Conservation (phyloP, 1,140 invertebrate species). For the Ceratitis capitata region DNA sequence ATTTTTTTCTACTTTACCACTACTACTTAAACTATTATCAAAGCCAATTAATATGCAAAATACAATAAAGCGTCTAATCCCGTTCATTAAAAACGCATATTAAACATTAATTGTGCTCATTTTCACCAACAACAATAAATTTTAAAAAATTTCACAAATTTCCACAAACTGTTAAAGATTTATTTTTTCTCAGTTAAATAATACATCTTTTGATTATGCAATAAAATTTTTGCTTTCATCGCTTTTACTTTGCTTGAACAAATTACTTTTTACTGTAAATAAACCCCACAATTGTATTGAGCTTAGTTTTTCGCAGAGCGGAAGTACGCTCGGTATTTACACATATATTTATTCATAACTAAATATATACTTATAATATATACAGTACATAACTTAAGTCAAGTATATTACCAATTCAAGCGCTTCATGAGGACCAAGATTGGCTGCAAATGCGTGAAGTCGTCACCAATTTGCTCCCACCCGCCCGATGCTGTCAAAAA, state of each 20-base stretch:
- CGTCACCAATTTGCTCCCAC: background rate
- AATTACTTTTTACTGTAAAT: background rate
- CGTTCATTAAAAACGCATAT: no score
- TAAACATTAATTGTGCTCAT: background rate
- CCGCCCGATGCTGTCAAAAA: background rate
- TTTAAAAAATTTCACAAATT: background rate
- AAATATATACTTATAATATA: background rate
- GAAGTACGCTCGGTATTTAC: background rate
- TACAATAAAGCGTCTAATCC: no score
- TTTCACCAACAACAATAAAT: background rate
- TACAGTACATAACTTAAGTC: no score
- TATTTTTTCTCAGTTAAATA: background rate
- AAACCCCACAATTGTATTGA: background rate
- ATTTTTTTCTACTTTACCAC: no score
- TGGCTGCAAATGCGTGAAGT: background rate
- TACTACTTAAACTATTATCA: no score
- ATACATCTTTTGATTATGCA: constrained; percentile 1
- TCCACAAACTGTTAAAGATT: background rate
- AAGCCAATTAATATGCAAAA: no score
- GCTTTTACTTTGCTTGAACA: background rate
- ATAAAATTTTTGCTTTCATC: background rate
- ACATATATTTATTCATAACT: background rate
- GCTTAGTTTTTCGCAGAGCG: background rate
- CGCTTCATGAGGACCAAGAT: background rate
- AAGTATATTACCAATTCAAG: background rate